Conservation (phyloP, 2,797 vertebrate genomes). For the Ciconia nigra region DNA sequence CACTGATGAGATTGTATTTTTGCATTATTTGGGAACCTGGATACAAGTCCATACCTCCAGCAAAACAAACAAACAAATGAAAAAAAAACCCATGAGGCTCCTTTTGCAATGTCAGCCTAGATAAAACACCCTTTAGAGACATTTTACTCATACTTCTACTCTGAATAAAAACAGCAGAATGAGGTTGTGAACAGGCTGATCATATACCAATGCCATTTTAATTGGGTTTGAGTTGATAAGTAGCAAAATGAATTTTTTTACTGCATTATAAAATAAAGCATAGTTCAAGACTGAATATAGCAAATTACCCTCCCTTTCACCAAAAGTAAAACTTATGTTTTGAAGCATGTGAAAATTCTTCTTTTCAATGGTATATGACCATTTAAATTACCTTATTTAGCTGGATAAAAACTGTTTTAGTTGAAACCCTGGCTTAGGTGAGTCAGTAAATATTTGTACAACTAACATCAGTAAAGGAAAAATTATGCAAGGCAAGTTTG, state of each 20-base stretch:
- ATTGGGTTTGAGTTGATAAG: neutral
- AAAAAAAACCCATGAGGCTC: fast-evolving
- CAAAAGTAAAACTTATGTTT: neutral
- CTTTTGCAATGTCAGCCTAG: neutral
- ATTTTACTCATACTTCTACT: neutral
- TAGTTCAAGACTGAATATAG: neutral
- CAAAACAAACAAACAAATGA: neutral
- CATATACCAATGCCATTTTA: neutral
- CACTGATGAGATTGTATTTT: neutral
- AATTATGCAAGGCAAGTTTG: slow-evolving; percentile 34
- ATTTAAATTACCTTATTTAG: slow-evolving; percentile 2
- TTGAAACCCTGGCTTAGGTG: neutral
- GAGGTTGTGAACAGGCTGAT: neutral
- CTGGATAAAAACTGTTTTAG: neutral
- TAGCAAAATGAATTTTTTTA: neutral
- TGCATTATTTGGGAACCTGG: neutral
- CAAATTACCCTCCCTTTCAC: neutral
- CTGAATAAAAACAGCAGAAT: neutral
- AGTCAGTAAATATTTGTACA: slow-evolving; percentile 56
- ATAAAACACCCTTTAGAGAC: neutral
- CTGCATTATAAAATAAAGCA: neutral
- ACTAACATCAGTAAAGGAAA: slow-evolving; percentile 47
- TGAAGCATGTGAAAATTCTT: neutral
- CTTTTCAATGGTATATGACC: neutral
- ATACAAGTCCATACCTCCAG: neutral